Percentiles rank a stretch among this genome's conserved stretches.
Evolutionary conservation across 2,113 vertebrate genomes (phyloP).

Genomic region (Anhinga rufa): DNA sequence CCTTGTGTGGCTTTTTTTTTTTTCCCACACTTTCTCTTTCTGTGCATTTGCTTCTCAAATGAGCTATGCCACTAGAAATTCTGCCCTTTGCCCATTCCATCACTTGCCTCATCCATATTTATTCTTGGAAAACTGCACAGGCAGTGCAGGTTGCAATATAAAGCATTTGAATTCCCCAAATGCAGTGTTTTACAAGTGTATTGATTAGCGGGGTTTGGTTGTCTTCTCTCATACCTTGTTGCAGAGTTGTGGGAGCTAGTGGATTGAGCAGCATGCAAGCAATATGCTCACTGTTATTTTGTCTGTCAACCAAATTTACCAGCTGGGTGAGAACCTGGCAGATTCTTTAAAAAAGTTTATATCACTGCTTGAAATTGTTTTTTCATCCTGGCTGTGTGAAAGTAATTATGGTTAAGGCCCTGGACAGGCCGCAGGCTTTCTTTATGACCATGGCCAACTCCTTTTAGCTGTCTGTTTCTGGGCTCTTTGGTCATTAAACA

Average conservation of each 20-base stretch:
- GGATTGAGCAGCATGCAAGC: neutral
- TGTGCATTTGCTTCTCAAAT: neutral
- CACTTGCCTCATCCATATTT: neutral
- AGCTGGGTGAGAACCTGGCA: slow-evolving; percentile 7
- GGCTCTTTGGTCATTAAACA: slow-evolving; percentile 1
- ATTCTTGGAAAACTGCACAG: neutral
- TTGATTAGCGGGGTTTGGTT: neutral
- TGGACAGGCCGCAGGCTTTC: neutral
- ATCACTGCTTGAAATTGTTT: neutral
- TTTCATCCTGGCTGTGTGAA: slow-evolving; percentile 23
- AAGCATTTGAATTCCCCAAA: neutral
- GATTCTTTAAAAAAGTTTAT: neutral
- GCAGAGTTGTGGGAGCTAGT: neutral
- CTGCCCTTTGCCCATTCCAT: neutral
- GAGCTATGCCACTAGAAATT: neutral
- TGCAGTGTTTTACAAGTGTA: neutral
- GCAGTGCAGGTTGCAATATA: neutral
- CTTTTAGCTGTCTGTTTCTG: slow-evolving; percentile 10
- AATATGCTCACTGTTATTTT: slow-evolving; percentile 15
- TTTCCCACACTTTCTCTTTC: neutral
- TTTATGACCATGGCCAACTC: neutral
- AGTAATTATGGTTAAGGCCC: neutral
- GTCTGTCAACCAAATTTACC: neutral
- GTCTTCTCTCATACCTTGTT: neutral
- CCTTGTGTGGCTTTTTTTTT: neutral